Conservation (phyloP, 2,113 vertebrate species). For the Polyodon spathula region DNA sequence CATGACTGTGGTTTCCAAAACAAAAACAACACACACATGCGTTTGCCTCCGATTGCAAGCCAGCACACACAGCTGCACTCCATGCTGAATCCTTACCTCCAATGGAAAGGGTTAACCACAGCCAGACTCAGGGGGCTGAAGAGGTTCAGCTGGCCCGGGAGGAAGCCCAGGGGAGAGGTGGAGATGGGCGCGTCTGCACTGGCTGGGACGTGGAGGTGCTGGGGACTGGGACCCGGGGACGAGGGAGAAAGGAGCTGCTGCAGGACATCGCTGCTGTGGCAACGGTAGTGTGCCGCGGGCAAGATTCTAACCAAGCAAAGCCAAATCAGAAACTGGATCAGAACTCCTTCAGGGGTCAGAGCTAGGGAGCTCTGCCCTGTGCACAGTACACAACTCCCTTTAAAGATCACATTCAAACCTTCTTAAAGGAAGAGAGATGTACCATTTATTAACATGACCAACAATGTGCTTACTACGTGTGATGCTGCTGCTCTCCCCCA, state of each 20-base stretch:
- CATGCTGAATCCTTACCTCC: constrained; percentile 79
- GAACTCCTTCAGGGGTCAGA: not conserved
- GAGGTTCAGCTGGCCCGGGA: constrained; percentile 50
- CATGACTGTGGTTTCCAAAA: too few relatives aligned
- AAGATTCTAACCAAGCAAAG: constrained; percentile 77
- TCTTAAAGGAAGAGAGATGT: not conserved
- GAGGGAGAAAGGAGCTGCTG: constrained; percentile 76
- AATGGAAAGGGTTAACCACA: constrained; percentile 68
- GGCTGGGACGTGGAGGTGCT: constrained; percentile 57
- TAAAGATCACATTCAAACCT: too few relatives aligned
- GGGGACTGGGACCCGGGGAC: constrained; percentile 46
- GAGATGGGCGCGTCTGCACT: constrained; percentile 69
- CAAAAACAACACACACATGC: not conserved
- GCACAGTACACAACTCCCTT: too few relatives aligned
- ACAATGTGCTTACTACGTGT: not conserved
- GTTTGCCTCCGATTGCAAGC: not conserved
- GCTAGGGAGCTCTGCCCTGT: not conserved
- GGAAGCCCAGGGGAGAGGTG: constrained; percentile 69
- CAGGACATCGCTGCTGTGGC: constrained; percentile 74
- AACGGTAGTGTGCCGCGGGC: constrained; percentile 73
- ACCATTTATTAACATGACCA: constrained; percentile 12
- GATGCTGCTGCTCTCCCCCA: not conserved
- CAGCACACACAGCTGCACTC: not conserved
- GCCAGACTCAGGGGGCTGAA: constrained; percentile 31
- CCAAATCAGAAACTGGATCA: constrained; percentile 1